phyloP scores from a whole-genome alignment of 2,888 invertebrate genomes.

The Tiliacea aurago region DNA sequence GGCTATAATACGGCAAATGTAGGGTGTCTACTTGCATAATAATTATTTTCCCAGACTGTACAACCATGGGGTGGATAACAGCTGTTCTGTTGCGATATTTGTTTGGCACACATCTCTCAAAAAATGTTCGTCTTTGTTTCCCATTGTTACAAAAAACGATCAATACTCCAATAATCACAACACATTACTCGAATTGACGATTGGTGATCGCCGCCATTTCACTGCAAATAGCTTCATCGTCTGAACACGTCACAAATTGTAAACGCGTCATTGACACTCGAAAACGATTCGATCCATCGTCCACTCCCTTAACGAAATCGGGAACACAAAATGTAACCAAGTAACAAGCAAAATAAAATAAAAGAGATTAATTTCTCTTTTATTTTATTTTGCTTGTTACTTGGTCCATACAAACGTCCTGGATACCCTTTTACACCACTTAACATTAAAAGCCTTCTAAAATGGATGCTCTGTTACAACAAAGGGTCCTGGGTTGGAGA shows the following conservation, averaged over 20 bases:
- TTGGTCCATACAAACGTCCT: background rate
- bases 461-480: background rate
- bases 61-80: background rate
- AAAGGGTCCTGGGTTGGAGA: background rate
- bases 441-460: background rate
- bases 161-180: background rate
- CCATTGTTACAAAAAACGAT: background rate
- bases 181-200: background rate
- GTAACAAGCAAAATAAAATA: no score
- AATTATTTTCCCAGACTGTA: no score
- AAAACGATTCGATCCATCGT: conserved; percentile 25
- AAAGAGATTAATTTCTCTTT: background rate
- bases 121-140: background rate
- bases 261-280: conserved; percentile 18
- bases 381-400: background rate
- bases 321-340: background rate
- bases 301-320: conserved; percentile 1
- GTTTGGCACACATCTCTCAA: background rate
- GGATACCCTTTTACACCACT: background rate
- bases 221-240: conserved; percentile 18
- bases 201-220: conserved; percentile 1
- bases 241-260: conserved; percentile 29
- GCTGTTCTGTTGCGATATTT: background rate
- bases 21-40: no score
- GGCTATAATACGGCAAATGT: no score